Conservation (phyloP, 2,113 vertebrate species). For the Apistogramma diplotaenia region DNA sequence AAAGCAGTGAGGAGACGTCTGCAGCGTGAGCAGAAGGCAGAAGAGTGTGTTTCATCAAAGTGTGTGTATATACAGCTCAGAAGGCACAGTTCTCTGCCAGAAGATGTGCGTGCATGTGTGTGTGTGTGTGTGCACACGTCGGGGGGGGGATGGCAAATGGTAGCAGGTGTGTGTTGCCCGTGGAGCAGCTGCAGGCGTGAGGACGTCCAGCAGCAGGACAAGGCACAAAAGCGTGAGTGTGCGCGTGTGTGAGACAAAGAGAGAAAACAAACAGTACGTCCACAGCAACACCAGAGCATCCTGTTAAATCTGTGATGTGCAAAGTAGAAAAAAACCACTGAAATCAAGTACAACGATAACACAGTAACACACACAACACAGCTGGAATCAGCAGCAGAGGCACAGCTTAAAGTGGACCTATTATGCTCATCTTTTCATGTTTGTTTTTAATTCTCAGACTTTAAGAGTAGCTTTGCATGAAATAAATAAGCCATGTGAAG, state of each 20-base stretch:
- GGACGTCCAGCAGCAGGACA: constrained; percentile 63
- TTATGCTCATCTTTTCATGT: neutral
- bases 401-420: neutral
- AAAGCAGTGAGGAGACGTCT: constrained; percentile 20
- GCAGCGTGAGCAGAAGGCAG: constrained; percentile 41
- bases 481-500: too few species aligned
- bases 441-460: neutral
- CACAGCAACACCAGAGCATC: neutral
- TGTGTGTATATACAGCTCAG: constrained; percentile 33
- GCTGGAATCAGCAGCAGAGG: neutral
- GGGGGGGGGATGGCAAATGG: constrained; percentile 18
- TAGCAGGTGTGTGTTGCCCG: constrained; percentile 39
- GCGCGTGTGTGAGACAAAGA: neutral
- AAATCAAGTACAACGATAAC: neutral
- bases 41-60: constrained; percentile 14
- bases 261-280: neutral
- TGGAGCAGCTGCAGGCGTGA: constrained; percentile 54
- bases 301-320: constrained; percentile 20
- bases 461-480: neutral
- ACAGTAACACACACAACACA: neutral
- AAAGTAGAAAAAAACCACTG: constrained; percentile 15
- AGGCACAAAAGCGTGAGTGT: constrained; percentile 72
- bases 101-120: neutral
- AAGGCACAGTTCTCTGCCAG: constrained; percentile 67
- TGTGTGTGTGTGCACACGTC: constrained; percentile 17